Base-by-base conservation (phyloP, 2,113 vertebrate species). In the Oxyruncus cristatus region DNA sequence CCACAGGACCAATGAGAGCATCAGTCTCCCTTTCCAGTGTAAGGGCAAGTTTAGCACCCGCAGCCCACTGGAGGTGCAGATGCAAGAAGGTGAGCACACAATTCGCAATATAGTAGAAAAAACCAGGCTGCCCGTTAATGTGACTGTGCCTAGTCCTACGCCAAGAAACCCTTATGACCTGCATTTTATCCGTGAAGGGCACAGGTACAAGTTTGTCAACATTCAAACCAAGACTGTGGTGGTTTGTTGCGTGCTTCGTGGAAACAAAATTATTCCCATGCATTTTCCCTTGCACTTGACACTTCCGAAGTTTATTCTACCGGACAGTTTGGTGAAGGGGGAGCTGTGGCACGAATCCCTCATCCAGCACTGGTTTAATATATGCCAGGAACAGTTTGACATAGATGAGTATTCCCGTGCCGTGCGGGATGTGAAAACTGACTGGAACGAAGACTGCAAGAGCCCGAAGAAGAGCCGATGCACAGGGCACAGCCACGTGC, bases 61-160 rank as follows among this genome's bases (percentile, higher is more conserved):
- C 33, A 99, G 99, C 59, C 99, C 99, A 0, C 95, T 99, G 95
- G 99, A 99, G 93, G 98, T 99, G 39, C 99, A 99, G 97, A 99
- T 99, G 99, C 99, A 99, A 83, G 99, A 99, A 61, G 99, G 99
- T 0, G 99, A 99, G 78, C 99, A 99, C 97, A 99, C 98, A 2
- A 99, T 99, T 96, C 98, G 99, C 95, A 99, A 99, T 96, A 99
- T 99, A 7, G 99, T 99, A 63, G 99, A 99, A 89, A 99, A 99
- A 96, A 99, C 99, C 8, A 97, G 99, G 52, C 98, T 99, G 67
- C 99, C 99, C 0, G 99, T 99, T 44, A 99, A 99, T 0, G 99
- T 99, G 78, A 99, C 98, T 0, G 99, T 99, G 85, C 99, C 99
- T 0, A 98, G 98, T 78, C 98, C 98, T 6, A 99, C 99, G 0